These are phyloP conservation scores for Sciurus carolinensis DNA, from an alignment of 2,797 vertebrate species.

Conservation along the genomic window DNA sequence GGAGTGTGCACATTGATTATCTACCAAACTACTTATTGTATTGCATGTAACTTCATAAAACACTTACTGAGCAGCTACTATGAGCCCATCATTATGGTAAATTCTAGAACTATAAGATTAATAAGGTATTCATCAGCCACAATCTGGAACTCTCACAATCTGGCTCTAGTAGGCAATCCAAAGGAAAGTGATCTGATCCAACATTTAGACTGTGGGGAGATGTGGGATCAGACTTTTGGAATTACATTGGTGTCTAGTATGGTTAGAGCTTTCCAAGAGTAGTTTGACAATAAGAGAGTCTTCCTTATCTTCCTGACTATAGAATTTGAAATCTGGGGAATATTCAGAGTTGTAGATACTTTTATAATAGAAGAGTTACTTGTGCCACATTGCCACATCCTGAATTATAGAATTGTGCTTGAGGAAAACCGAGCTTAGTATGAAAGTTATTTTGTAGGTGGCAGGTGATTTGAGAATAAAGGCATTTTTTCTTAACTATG, in stretches of 20 bases:
- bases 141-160: not conserved
- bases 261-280: not conserved
- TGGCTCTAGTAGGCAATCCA: not conserved
- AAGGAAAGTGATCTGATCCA: not conserved
- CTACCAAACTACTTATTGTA: not conserved
- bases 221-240: not conserved
- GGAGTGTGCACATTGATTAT: not conserved
- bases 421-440: not conserved
- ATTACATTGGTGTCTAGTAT: not conserved
- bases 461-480: not conserved
- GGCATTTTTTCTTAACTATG: not conserved
- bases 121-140: not conserved
- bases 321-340: not conserved
- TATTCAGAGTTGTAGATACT: not conserved
- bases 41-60: not conserved
- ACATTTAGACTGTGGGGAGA: fast-evolving
- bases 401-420: not conserved
- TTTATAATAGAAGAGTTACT: not conserved
- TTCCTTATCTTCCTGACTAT: not conserved
- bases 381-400: not conserved
- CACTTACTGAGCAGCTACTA: not conserved
- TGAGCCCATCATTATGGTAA: not conserved
- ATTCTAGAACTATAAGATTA: not conserved
- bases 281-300: not conserved
- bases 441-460: not conserved